A percentile compares a stretch with the other conserved stretches of the same genome.
These are phyloP conservation scores for Coelopa frigida DNA, from an alignment of 1,140 invertebrate species.

Conservation along the genomic window DNA sequence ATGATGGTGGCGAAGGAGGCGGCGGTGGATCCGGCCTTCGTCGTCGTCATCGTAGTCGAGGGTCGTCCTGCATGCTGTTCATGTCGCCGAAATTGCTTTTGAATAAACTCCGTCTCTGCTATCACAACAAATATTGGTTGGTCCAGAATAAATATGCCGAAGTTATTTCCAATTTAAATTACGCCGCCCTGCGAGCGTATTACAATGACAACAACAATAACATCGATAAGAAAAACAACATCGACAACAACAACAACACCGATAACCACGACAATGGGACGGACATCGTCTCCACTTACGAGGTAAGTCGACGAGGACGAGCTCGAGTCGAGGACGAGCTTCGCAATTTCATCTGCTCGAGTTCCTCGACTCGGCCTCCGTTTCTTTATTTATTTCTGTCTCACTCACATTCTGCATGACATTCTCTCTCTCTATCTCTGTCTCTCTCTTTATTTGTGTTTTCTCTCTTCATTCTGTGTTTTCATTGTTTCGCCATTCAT, in stretches of 20 bases:
- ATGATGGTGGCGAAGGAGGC: neutral
- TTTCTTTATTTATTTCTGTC: too few species aligned
- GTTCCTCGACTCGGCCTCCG: too few species aligned
- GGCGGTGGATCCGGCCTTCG: neutral
- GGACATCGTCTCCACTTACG: conserved; percentile 39
- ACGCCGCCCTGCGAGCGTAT: conserved; percentile 28
- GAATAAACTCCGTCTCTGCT: conserved; percentile 41
- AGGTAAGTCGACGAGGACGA: conserved; percentile 42
- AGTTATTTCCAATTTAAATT: conserved; percentile 45
- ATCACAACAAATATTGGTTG: conserved; percentile 45
- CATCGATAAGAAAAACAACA: conserved; percentile 6
- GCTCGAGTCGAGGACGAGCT: too few species aligned
- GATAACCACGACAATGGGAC: conserved; percentile 3
- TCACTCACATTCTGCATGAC: too few species aligned
- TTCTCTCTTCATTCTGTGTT: too few species aligned
- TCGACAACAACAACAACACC: neutral
- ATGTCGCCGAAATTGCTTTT: conserved; percentile 44
- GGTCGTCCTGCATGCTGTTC: conserved; percentile 13
- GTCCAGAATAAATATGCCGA: conserved; percentile 46
- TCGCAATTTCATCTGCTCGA: too few species aligned
- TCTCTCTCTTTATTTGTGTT: too few species aligned
- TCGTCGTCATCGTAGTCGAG: conserved; percentile 1
- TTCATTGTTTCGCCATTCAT: too few species aligned
- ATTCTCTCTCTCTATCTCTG: too few species aligned
- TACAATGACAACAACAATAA: conserved; percentile 18